Evolutionary conservation across 2,797 vertebrate species (phyloP), one percentile per base, ranked within the genome.

Genomic region (Staurois parvus): DNA sequence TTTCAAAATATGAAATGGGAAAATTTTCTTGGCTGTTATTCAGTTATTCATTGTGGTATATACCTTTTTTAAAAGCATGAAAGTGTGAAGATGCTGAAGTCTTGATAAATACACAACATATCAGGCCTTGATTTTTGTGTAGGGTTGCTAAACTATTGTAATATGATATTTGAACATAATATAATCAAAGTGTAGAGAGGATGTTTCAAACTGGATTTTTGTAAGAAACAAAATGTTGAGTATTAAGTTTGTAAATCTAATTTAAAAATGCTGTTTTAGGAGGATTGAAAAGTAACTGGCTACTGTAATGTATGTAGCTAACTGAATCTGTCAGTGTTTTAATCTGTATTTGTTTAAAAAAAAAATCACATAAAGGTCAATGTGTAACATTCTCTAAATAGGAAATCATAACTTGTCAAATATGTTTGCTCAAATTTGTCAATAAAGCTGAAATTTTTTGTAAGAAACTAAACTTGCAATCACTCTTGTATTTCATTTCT

Each of bases 361-460:
- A 95, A 91, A 91, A 91, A 91, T 92, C 94, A 96, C 96, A 96
- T 97, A 97, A 96, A 95, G 94, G 94, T 93, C 94, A 92, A 94
- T 98, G 97, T 99, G 96, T 95, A 97, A 97, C 96, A 95, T 96
- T 97, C 93, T 96, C 96, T 99, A 98, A 99, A 98, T 97, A 98
- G 96, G 96, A 96, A 94, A 93, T 93, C 94, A 95, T 96, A 95
- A 95, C 95, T 95, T 96, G 95, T 96, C 95, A 95, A 95, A 95
- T 94, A 93, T 95, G 93, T 96, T 96, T 96, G 94, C 93, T 94
- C 94, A 95, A 96, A 95, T 94, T 96, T 96, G 94, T 96, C 95
- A 97, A 96, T 95, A 94, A 95, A 96, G 94, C 94, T 96, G 95
- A 95, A 94, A 94, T 92, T 92, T 94, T 94, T 96, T 95, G 95